Conservation (phyloP, 2,797 vertebrate genomes). For the Sebastes iracundus region DNA sequence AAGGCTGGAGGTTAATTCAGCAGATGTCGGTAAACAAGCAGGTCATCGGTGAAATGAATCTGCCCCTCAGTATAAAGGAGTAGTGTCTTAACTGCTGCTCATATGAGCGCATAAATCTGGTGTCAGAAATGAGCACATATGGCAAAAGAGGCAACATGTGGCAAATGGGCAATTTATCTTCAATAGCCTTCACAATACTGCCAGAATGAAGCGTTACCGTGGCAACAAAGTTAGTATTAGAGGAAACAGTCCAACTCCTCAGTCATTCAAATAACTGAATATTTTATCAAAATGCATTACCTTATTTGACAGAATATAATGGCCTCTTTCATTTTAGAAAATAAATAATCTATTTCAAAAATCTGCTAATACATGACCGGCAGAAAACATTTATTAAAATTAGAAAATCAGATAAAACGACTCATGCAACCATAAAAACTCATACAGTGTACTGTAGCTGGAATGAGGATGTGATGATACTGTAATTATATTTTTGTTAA, state of each 20-base stretch:
- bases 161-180: conserved; percentile 77
- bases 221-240: conserved; percentile 55
- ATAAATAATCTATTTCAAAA: not conserved
- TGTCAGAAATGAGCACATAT: conserved; percentile 68
- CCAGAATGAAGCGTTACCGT: conserved; percentile 57
- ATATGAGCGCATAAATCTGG: conserved; percentile 48
- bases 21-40: conserved; percentile 80
- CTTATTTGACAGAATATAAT: conserved; percentile 15
- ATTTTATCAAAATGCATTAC: conserved; percentile 23
- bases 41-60: conserved; percentile 68
- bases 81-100: conserved; percentile 36
- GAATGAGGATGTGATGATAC: not conserved
- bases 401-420: not conserved
- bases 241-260: conserved; percentile 38
- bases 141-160: conserved; percentile 78
- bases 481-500: not conserved
- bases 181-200: conserved; percentile 50
- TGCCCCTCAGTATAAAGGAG: conserved; percentile 30
- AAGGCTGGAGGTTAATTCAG: conserved; percentile 78
- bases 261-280: conserved; percentile 48
- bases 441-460: not conserved
- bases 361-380: not conserved
- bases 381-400: not conserved
- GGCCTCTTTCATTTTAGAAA: conserved; percentile 5
- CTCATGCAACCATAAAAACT: not conserved